Conservation (phyloP, 92 coral and sea anemone genomes). For the Plumapathes pennacea region DNA sequence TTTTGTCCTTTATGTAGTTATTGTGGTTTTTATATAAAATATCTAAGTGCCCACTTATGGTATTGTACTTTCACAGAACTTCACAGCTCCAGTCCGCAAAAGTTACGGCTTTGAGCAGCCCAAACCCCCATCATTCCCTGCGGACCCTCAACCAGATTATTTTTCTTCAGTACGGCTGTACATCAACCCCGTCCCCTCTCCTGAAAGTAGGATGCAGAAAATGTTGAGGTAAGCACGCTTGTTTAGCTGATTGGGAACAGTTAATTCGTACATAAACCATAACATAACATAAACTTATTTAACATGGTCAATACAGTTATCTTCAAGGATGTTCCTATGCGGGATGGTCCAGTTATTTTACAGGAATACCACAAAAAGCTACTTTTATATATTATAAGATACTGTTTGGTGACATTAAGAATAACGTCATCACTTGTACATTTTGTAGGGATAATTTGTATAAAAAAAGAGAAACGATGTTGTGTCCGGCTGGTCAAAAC, state of each 20-base stretch:
- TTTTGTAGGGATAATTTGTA: background rate
- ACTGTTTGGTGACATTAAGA: too few relatives aligned
- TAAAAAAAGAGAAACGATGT: background rate
- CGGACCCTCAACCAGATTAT: conserved; percentile 71
- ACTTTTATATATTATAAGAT: background rate
- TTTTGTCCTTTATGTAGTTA: too few relatives aligned
- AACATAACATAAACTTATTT: too few relatives aligned
- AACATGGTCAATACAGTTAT: too few relatives aligned
- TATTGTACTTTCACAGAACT: conserved; percentile 59
- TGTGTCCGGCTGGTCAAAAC: background rate
- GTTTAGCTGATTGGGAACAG: too few relatives aligned
- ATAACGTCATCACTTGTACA: too few relatives aligned
- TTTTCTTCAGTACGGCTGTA: conserved; percentile 78
- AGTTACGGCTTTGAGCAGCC: conserved; percentile 77
- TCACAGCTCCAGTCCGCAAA: conserved; percentile 60
- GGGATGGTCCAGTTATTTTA: background rate
- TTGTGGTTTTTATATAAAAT: too few relatives aligned
- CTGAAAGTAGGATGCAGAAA: conserved; percentile 64
- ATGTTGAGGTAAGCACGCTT: conserved; percentile 70
- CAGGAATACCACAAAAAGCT: background rate
- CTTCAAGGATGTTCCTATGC: background rate
- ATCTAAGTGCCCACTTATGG: too few relatives aligned
- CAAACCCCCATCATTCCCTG: conserved; percentile 63
- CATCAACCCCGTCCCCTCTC: conserved; percentile 83
- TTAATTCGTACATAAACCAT: too few relatives aligned